Evolutionary conservation across 2,113 vertebrate genomes (phyloP).

Genomic region (Leucoraja erinaceus): DNA sequence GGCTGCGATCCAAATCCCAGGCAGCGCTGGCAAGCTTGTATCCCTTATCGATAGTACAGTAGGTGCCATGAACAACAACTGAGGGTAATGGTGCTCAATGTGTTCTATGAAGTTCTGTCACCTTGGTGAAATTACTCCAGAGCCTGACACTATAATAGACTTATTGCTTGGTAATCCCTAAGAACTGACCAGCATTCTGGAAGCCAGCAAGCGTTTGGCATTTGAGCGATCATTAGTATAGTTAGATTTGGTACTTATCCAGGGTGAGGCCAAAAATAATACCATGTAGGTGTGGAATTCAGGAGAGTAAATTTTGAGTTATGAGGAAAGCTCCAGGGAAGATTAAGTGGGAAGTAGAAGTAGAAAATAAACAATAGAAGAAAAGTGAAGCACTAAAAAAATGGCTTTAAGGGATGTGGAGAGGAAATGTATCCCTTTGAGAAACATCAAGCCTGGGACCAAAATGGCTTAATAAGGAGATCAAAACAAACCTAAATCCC

Average conservation of each 20-base stretch:
- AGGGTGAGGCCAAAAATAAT: constrained; percentile 29
- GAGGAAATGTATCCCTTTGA: not conserved
- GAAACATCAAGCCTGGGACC: not conserved
- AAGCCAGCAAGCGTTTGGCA: not conserved
- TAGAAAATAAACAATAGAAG: constrained; percentile 20
- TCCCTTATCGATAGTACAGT: not conserved
- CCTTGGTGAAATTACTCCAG: not conserved
- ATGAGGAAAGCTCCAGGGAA: not conserved
- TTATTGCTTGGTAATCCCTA: not conserved
- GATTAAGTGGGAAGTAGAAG: constrained; percentile 16
- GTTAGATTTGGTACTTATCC: constrained; percentile 19
- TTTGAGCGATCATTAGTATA: not conserved
- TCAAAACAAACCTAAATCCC: not conserved
- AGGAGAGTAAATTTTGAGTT: constrained; percentile 8
- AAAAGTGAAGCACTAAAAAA: constrained; percentile 25
- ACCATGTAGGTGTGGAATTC: not conserved
- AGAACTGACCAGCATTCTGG: not conserved
- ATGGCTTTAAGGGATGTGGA: not conserved
- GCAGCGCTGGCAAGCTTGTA: constrained; percentile 17
- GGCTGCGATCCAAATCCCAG: constrained; percentile 26
- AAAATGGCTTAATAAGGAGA: not conserved
- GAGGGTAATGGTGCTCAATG: not conserved
- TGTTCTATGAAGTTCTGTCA: not conserved
- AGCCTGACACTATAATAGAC: not conserved
- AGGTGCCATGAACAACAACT: constrained; percentile 7